These are phyloP conservation scores for Morelia viridis DNA, from an alignment of 2,797 vertebrate species.

Conservation along the genomic window DNA sequence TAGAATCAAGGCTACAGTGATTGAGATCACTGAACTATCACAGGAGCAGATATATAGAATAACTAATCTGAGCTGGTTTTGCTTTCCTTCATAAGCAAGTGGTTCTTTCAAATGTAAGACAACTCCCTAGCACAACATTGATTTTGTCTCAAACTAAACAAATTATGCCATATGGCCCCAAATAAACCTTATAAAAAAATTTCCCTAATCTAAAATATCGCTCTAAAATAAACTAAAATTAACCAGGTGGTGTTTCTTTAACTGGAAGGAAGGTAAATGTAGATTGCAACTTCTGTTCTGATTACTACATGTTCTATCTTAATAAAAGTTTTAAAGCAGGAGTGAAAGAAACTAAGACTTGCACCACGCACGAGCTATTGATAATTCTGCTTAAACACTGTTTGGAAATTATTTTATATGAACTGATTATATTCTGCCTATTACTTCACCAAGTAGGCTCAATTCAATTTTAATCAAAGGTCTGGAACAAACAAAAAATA, in stretches of 20 bases:
- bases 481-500: neutral
- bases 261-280: neutral
- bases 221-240: slow-evolving; percentile 24
- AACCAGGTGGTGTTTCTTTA: neutral
- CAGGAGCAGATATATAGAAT: neutral
- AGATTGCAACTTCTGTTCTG: neutral
- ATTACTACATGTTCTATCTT: neutral
- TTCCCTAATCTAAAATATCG: neutral
- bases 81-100: neutral
- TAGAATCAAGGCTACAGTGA: neutral
- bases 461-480: neutral
- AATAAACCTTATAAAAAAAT: neutral
- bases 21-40: neutral
- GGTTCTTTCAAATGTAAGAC: neutral
- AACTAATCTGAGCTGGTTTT: neutral
- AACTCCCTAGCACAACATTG: neutral
- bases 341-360: neutral
- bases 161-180: neutral
- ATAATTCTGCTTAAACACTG: neutral
- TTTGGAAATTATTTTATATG: neutral
- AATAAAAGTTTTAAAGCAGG: neutral
- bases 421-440: neutral
- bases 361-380: too few relatives aligned
- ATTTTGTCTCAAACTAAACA: neutral
- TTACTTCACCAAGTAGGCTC: neutral